Conservation (phyloP, 2,113 vertebrate species). For the Notiomystis cincta region DNA sequence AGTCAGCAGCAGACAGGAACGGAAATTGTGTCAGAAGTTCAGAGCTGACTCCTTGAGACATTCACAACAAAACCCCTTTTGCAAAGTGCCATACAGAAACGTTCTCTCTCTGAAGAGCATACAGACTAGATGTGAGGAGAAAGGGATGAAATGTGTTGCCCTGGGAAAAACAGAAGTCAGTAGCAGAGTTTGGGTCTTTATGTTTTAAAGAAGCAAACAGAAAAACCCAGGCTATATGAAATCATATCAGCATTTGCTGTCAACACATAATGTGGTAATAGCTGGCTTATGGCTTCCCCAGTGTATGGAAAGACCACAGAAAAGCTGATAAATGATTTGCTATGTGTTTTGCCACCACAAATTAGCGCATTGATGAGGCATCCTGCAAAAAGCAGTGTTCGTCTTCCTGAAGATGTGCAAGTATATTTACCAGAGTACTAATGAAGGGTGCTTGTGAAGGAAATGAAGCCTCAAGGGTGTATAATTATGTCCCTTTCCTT, state of each 20-base stretch:
- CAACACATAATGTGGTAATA: neutral
- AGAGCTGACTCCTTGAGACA: neutral
- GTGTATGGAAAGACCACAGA: neutral
- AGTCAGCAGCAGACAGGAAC: neutral
- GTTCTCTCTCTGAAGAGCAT: neutral
- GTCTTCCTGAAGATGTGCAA: conserved; percentile 30
- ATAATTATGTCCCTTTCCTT: conserved; percentile 36
- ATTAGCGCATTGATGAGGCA: neutral
- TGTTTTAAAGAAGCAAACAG: neutral
- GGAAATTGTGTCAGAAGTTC: neutral
- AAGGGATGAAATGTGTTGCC: neutral
- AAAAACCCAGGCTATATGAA: neutral
- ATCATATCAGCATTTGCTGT: neutral
- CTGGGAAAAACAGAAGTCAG: neutral
- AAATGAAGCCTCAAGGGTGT: conserved; percentile 36
- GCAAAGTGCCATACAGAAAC: neutral
- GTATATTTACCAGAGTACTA: conserved; percentile 31
- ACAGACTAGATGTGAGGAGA: neutral
- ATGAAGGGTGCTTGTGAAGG: conserved; percentile 42
- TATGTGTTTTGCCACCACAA: neutral
- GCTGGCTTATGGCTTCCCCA: neutral
- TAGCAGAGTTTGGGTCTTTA: neutral
- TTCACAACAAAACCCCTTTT: neutral
- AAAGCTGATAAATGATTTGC: neutral
- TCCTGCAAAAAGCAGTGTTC: conserved; percentile 36